A percentile compares a stretch with the other conserved stretches of the same genome.
Conservation (phyloP, 2,113 vertebrate genomes). For the Meriones unguiculatus region DNA sequence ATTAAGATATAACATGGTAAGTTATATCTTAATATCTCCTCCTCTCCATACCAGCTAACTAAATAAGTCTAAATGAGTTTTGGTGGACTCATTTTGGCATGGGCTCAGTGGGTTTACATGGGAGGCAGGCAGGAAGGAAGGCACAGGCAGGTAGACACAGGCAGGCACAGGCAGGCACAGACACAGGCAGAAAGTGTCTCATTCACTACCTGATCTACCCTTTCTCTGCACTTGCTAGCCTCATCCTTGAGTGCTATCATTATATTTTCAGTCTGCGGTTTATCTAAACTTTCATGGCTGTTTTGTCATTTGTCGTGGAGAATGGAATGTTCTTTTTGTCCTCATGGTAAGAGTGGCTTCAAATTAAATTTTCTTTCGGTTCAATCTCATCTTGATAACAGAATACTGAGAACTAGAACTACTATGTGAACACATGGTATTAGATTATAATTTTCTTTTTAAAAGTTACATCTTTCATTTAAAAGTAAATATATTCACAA, state of each 20-base stretch:
- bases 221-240: not conserved
- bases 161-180: not conserved
- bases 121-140: not conserved
- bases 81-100: not conserved
- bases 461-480: not conserved
- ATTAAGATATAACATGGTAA: not conserved
- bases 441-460: not conserved
- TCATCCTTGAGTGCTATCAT: not conserved
- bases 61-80: not conserved
- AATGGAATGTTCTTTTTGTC: slow-evolving; percentile 20
- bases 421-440: not conserved
- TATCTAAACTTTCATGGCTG: not conserved
- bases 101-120: not conserved
- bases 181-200: not conserved
- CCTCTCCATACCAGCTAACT: not conserved
- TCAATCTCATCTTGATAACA: not conserved
- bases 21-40: not conserved
- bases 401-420: not conserved
- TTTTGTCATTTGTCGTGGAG: slow-evolving; percentile 2
- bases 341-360: slow-evolving; percentile 7
- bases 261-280: not conserved
- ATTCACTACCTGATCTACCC: not conserved
- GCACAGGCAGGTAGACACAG: not conserved
- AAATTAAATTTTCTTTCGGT: slow-evolving; percentile 28
- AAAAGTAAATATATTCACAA: not conserved